Percentiles rank a stretch among this genome's conserved stretches.
These are phyloP conservation scores for Fukomys damarensis DNA, from an alignment of 2,113 vertebrate genomes.

Conservation along the genomic window DNA sequence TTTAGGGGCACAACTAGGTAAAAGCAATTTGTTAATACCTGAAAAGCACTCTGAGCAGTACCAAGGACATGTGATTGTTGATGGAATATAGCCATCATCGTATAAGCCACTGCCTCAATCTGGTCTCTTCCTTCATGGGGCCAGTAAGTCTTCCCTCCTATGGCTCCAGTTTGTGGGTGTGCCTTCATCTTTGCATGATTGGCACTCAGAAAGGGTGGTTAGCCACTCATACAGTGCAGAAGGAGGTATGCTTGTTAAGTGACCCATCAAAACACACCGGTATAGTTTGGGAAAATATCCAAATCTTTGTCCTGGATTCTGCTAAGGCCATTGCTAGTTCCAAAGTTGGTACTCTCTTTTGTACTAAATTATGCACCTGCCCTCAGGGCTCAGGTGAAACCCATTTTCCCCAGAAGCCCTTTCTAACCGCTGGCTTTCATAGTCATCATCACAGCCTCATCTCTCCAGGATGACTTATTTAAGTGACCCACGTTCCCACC, in stretches of 20 bases:
- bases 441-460: too few species aligned
- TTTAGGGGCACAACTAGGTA: neutral
- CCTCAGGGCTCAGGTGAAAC: neutral
- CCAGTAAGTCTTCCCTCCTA: too few species aligned
- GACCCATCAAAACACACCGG: neutral
- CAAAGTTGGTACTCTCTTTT: neutral
- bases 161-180: neutral
- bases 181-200: neutral
- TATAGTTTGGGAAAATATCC: neutral
- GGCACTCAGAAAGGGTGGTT: neutral
- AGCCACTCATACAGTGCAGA: neutral
- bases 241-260: neutral
- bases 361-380: neutral
- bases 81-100: too few species aligned
- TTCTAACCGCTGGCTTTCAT: fast-evolving
- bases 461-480: neutral
- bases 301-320: neutral
- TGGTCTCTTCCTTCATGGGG: neutral
- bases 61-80: neutral
- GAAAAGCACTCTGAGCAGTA: neutral
- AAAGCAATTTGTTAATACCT: neutral
- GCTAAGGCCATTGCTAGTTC: neutral
- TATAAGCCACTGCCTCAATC: too few species aligned
- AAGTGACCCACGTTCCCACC: fast-evolving
- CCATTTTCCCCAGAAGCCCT: neutral